Evolutionary conservation across 1,140 invertebrate genomes (phyloP), one percentile per base, ranked within the genome.

Genomic region (Nixonia krombeini): DNA sequence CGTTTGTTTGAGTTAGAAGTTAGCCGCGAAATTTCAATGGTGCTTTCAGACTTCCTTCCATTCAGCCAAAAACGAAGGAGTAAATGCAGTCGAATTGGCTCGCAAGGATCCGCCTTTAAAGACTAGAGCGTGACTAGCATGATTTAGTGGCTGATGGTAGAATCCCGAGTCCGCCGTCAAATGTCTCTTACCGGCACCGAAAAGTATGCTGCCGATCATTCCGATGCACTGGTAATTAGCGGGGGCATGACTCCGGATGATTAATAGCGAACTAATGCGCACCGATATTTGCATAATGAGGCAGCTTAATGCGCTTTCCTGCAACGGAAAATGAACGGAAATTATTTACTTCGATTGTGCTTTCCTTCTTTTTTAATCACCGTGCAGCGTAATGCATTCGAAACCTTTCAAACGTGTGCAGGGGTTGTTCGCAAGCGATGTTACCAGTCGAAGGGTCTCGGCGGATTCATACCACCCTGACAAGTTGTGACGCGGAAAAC

Each of bases 1-100:
- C 74, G 70, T 81, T 63, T 70, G 59, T 64, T 83, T 78, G 74
- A 79, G 74, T 76, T 81, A 64, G 69, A 80, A 77, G 72, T 79
- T 75, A 76, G 59, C 73, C 67, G 58, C 62, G 68, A 76, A 80
- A 81, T 80, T 79, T 77, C 75, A 78, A 80, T 77, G 74, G 70
- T 57, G 71, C 71, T 80, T 78, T 78, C 77, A 78, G 65, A 59
- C 61, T 59, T 70, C 73, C 58, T 74, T 73, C 74, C 70, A 79
- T 79, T 80, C 76, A 78, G 47, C 66, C 63, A 44, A 67, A n/a
- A 65, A 68, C 64, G 70, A 74, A 57, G 46, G 64, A 75, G 72
- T 57, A 74, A 77, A 73, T 73, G 67, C 74, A 71, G 70, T 76
- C 75, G 74, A 74, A 73, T 72, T 69, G 67, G 64, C 56, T 58